These are phyloP conservation scores for Denticeps clupeoides DNA, from an alignment of 2,797 vertebrate species.

Conservation along the genomic window DNA sequence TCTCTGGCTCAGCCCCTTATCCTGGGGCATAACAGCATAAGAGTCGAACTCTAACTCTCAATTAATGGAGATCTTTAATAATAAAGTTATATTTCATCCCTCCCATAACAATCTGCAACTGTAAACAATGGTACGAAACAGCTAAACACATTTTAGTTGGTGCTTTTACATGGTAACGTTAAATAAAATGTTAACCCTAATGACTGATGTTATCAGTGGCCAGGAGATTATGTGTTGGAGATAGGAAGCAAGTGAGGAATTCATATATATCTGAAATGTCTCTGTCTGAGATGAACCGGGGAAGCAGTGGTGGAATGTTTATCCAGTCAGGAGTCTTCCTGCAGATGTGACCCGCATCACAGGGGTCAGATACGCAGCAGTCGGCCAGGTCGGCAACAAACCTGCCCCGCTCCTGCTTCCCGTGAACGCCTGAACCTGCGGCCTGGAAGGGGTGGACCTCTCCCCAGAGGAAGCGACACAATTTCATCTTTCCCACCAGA, in stretches of 20 bases:
- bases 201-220: background rate
- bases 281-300: constrained; percentile 2
- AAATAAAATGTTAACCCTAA: too few species aligned
- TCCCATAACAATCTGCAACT: constrained; percentile 16
- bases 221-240: constrained; percentile 17
- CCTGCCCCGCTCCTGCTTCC: constrained; percentile 26
- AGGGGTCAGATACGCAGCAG: constrained; percentile 23
- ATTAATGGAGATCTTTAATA: too few species aligned
- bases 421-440: constrained; percentile 16
- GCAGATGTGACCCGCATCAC: constrained; percentile 38
- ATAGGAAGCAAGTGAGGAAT: constrained; percentile 19
- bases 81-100: too few species aligned
- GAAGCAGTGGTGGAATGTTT: constrained; percentile 16
- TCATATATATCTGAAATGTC: constrained; percentile 16
- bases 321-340: constrained; percentile 42
- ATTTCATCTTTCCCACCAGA: constrained; percentile 41
- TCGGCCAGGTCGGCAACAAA: constrained; percentile 24
- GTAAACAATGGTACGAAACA: constrained; percentile 26
- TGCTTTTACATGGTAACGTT: too few species aligned
- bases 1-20: too few species aligned
- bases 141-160: background rate
- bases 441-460: constrained; percentile 5
- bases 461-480: constrained; percentile 35
- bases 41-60: too few species aligned
- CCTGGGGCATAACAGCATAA: too few species aligned